Percentiles rank a stretch among this genome's conserved stretches.
These are phyloP conservation scores for Caenorhabditis becei DNA, from an alignment of 2,888 invertebrate genomes.

Conservation along the genomic window DNA sequence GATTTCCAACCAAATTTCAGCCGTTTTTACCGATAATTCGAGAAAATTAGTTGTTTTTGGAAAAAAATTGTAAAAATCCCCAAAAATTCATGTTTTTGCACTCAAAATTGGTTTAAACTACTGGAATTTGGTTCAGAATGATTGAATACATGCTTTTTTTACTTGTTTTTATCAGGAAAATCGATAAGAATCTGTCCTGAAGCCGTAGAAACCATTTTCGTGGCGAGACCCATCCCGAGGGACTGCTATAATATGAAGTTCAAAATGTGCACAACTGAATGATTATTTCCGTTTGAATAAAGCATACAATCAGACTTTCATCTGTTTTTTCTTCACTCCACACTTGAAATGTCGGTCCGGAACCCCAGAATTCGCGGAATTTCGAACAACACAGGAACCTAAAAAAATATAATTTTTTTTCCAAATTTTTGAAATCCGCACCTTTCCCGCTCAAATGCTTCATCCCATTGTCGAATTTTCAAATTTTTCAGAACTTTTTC, in stretches of 20 bases:
- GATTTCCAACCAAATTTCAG: no score
- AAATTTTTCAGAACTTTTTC: background rate
- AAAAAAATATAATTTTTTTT: background rate
- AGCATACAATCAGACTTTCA: background rate
- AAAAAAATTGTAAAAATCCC: no score
- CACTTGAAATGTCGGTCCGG: background rate
- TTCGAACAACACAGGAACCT: background rate
- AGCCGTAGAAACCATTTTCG: no score
- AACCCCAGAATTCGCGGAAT: background rate
- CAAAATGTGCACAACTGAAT: background rate
- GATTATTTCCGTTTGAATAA: background rate
- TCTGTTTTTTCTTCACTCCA: background rate
- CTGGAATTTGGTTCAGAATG: no score
- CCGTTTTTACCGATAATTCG: no score
- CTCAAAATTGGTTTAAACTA: no score
- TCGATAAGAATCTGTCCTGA: no score
- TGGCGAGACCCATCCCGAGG: no score
- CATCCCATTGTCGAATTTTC: background rate
- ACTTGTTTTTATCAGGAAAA: no score
- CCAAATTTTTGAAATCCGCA: background rate
- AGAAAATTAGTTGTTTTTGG: background rate
- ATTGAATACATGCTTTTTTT: no score
- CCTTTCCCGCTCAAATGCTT: background rate
- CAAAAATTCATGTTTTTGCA: no score
- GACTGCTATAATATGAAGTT: background rate